Evolutionary conservation across 2,888 invertebrate genomes (phyloP).

Genomic region (Brachypalpus laphriformis): DNA sequence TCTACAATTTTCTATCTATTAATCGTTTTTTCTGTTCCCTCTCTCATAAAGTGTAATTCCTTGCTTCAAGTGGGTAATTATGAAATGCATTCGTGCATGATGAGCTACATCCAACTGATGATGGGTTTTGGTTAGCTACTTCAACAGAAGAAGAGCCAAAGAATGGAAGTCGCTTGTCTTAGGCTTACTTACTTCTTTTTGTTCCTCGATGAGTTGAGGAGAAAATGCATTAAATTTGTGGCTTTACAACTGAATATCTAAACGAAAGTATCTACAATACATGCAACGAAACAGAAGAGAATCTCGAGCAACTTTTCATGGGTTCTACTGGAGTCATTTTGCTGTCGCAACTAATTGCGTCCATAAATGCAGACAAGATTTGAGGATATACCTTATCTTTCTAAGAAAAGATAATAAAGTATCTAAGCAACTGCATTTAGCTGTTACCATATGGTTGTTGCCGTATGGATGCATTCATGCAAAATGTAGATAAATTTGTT

Average conservation of each 20-base stretch:
- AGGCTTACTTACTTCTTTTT: neutral
- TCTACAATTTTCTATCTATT: constrained; percentile 22
- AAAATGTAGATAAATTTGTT: constrained; percentile 8
- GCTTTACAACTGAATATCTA: neutral
- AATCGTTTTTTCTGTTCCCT: constrained; percentile 12
- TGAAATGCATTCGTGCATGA: constrained; percentile 75
- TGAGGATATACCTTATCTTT: constrained; percentile 30
- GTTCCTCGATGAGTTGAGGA: constrained; percentile 14
- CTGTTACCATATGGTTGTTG: constrained; percentile 9
- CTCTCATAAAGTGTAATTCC: constrained; percentile 34
- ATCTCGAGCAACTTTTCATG: constrained; percentile 8
- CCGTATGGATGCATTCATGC: constrained; percentile 1
- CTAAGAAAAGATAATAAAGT: constrained; percentile 29
- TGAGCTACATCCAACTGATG: constrained; percentile 60
- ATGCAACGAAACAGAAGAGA: constrained; percentile 29
- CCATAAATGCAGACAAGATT: constrained; percentile 28
- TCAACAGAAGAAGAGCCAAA: constrained; percentile 10
- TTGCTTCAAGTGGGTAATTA: constrained; percentile 72
- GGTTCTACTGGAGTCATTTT: neutral
- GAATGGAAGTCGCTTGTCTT: neutral
- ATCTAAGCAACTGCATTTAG: constrained; percentile 30
- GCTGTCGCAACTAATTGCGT: constrained; percentile 33
- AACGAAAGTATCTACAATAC: too few species aligned
- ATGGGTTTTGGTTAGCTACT: constrained; percentile 46
- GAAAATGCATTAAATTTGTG: constrained; percentile 47